Percentiles rank a stretch among this genome's conserved stretches.
Evolutionary conservation across 2,797 vertebrate genomes (phyloP).

Genomic region (Hafferia zeledoni): DNA sequence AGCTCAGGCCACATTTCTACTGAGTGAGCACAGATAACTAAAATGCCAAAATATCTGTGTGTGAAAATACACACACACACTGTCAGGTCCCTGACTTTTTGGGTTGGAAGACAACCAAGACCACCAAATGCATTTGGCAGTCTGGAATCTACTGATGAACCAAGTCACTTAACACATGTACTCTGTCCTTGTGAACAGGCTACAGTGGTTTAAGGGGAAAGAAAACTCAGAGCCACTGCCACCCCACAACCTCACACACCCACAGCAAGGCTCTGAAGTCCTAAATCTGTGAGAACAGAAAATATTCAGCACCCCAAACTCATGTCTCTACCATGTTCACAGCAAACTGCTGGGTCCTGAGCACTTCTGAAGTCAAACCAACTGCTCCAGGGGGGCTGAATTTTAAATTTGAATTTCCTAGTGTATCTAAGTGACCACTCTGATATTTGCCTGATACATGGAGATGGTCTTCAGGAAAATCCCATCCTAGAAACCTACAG

Average conservation of each 20-base stretch:
- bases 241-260: accelerated
- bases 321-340: neutral
- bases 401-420: neutral
- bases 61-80: constrained; percentile 52
- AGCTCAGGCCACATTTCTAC: neutral
- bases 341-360: neutral
- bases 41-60: constrained; percentile 46
- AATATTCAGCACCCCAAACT: neutral
- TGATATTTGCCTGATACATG: accelerated
- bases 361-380: neutral
- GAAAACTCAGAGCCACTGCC: neutral
- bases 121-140: constrained; percentile 68
- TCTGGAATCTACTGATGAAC: constrained; percentile 62
- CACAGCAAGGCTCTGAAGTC: neutral
- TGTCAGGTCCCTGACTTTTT: constrained; percentile 47
- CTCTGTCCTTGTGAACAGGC: constrained; percentile 16
- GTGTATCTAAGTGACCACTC: neutral
- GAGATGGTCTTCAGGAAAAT: neutral
- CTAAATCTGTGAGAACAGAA: neutral
- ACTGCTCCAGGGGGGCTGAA: neutral
- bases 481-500: neutral
- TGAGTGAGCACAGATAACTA: constrained; percentile 36
- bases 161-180: constrained; percentile 38
- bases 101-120: constrained; percentile 68
- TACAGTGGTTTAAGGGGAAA: neutral